phyloP scores from a whole-genome alignment of 2,797 vertebrate genomes.

The Onychomys leucogaster region DNA sequence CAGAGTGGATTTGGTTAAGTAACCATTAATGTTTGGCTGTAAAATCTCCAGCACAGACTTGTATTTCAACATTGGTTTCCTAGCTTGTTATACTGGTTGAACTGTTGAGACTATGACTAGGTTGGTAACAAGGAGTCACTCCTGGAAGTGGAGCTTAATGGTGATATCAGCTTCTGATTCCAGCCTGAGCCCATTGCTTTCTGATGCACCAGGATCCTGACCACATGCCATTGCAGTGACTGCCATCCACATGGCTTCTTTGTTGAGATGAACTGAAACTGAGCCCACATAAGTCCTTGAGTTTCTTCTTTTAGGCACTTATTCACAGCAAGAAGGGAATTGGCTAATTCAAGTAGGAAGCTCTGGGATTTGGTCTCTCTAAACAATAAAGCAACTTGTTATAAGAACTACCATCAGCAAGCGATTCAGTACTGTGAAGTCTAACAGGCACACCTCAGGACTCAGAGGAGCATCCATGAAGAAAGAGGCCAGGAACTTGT shows the following conservation, averaged over 20 bases:
- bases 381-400: not conserved
- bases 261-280: not conserved
- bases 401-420: not conserved
- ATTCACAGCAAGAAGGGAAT: not conserved
- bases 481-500: not conserved
- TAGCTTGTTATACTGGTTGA: not conserved
- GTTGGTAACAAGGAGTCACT: not conserved
- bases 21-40: not conserved
- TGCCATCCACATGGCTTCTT: not conserved
- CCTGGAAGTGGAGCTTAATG: not conserved
- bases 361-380: not conserved
- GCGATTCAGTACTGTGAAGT: not conserved
- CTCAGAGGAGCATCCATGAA: not conserved
- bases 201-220: not conserved
- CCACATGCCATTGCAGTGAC: not conserved
- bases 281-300: not conserved
- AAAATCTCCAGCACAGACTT: not conserved
- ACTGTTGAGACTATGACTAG: not conserved
- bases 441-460: not conserved
- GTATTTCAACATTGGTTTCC: not conserved
- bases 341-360: not conserved
- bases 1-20: not conserved
- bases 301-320: not conserved
- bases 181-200: not conserved
- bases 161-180: not conserved